Conservation (phyloP, 2,113 vertebrate species). For the Coturnix japonica region DNA sequence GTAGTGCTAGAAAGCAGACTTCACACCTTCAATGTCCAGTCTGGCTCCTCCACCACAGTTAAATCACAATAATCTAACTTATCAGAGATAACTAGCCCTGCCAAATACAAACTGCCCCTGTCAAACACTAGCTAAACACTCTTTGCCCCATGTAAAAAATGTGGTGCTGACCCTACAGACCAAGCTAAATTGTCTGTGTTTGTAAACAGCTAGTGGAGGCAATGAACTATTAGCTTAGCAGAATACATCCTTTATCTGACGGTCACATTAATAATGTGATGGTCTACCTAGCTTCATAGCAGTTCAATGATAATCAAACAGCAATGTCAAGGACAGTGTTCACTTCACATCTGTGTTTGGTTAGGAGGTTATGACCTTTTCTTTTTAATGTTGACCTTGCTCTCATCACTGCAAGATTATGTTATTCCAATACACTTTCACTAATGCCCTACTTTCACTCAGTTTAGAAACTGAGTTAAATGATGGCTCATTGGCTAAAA, state of each 20-base stretch:
- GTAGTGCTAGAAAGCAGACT: not conserved
- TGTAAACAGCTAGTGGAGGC: not conserved
- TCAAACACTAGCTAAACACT: not conserved
- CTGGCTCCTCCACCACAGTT: not conserved
- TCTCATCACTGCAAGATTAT: conserved; percentile 60
- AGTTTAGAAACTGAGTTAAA: conserved; percentile 50
- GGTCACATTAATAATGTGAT: conserved; percentile 53
- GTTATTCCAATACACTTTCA: conserved; percentile 68
- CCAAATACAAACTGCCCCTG: not conserved
- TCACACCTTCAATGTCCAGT: not conserved
- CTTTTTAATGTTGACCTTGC: conserved; percentile 58
- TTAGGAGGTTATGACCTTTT: conserved; percentile 54
- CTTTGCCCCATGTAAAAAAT: not conserved
- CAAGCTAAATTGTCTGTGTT: not conserved
- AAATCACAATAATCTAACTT: not conserved
- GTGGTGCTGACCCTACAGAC: not conserved
- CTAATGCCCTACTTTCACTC: conserved; percentile 63
- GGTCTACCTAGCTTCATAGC: conserved; percentile 22
- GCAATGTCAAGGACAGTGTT: conserved; percentile 8
- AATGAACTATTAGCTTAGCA: conserved; percentile 8
- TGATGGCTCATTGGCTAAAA: conserved; percentile 37
- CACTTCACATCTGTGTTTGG: conserved; percentile 55
- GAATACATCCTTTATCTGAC: conserved; percentile 13
- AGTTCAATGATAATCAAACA: conserved; percentile 54
- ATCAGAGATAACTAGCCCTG: not conserved